phyloP scores from a whole-genome alignment of 2,888 invertebrate genomes.

The Penaeus monodon region DNA sequence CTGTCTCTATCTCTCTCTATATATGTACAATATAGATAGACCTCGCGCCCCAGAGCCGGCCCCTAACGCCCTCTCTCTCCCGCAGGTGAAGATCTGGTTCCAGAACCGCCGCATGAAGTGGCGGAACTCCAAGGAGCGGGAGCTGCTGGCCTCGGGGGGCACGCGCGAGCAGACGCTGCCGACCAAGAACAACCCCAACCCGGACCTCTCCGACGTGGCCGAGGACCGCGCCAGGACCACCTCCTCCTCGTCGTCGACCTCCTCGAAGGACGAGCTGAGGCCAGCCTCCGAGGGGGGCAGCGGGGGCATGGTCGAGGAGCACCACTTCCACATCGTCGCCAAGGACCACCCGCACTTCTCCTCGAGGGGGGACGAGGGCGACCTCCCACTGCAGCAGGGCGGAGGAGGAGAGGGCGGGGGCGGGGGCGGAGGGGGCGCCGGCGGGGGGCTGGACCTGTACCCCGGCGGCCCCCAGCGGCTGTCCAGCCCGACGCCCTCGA shows the following conservation, averaged over 20 bases:
- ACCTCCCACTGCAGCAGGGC: background rate
- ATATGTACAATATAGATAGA: no score
- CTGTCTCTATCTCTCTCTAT: no score
- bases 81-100: slow-evolving; percentile 89
- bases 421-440: background rate
- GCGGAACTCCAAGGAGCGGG: slow-evolving; percentile 97
- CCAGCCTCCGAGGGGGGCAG: no score
- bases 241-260: slow-evolving; percentile 6
- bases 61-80: background rate
- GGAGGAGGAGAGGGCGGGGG: background rate
- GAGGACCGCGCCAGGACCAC: slow-evolving; percentile 32
- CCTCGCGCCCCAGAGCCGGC: no score
- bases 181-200: slow-evolving; percentile 96
- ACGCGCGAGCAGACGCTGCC: slow-evolving; percentile 95
- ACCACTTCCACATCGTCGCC: background rate
- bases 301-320: background rate
- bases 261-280: no score
- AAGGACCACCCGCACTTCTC: background rate
- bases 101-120: slow-evolving; percentile 99
- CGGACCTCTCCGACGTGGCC: slow-evolving; percentile 84
- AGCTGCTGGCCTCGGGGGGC: slow-evolving; percentile 91
- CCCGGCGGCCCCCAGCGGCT: background rate
- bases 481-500: background rate
- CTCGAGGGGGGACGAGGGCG: background rate
- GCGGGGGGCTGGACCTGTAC: no score